Conservation (phyloP, 2,113 vertebrate genomes). For the Gasterosteus nipponicus region DNA sequence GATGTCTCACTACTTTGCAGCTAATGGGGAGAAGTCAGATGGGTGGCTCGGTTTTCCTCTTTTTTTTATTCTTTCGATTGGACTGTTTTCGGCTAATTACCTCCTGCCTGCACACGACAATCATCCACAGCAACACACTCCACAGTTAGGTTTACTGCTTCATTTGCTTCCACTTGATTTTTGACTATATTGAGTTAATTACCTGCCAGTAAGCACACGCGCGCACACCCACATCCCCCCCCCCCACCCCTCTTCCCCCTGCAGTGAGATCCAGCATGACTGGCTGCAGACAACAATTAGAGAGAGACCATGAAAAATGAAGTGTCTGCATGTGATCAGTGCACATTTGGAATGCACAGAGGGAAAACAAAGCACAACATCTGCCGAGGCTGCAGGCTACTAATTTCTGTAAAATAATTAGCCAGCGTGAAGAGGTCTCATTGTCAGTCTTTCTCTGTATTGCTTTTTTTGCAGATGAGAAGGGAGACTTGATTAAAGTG, state of each 20-base stretch:
- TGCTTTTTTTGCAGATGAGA: neutral
- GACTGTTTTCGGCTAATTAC: slow-evolving; percentile 4
- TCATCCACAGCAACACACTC: neutral
- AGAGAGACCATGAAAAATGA: slow-evolving; percentile 54
- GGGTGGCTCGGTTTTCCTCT: neutral
- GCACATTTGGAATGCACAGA: slow-evolving; percentile 39
- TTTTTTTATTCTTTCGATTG: neutral
- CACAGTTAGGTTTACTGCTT: slow-evolving; percentile 9
- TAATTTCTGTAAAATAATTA: slow-evolving; percentile 66
- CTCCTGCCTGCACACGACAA: neutral
- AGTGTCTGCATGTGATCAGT: slow-evolving; percentile 51
- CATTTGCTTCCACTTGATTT: slow-evolving; percentile 39
- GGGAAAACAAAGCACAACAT: slow-evolving; percentile 47
- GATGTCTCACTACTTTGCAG: slow-evolving; percentile 24
- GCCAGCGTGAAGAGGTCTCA: slow-evolving; percentile 11
- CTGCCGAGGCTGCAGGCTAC: slow-evolving; percentile 47
- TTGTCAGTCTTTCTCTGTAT: neutral
- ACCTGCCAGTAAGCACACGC: slow-evolving; percentile 14
- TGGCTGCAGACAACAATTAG: slow-evolving; percentile 69
- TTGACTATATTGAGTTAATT: slow-evolving; percentile 53
- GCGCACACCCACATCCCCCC: neutral
- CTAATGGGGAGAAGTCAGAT: slow-evolving; percentile 22
- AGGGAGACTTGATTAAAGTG: neutral
- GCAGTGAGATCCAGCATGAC: slow-evolving; percentile 44
- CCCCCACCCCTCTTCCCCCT: neutral